Evolutionary conservation across 2,113 vertebrate genomes (phyloP), one percentile per base, ranked within the genome.

Genomic region (Eidolon helvum): DNA sequence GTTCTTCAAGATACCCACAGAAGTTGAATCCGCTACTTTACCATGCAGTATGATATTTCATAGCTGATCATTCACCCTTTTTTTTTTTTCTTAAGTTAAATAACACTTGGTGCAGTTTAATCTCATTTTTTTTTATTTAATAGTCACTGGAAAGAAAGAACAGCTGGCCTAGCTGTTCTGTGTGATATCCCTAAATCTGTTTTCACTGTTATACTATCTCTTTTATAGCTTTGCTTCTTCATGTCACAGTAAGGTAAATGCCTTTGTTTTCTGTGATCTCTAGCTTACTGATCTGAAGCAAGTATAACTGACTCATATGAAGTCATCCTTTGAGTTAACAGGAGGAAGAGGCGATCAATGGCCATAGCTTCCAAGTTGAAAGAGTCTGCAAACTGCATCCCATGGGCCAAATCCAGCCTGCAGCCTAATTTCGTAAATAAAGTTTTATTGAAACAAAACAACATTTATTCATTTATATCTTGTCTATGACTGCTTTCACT

Each of bases 121-220:
- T 95, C 18, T 24, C 4, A 35, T 45, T 61, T 61, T 61, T 87
- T 82, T 57, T 24, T 50, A 45, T 74, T 89, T 90, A 71, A 78
- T 65, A 90, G 89, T 89, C 68, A 74, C 43, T 53, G 26, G 22
- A 57, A 87, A 86, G 86, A 74, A 95, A 95, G 50, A 94, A 61
- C 33, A 96, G 63, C 75, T 57, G 80, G 22, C 38, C 9, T 69
- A 10, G 10, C 9, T 65, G 22, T 91, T 88, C 38, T 48, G 7
- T 77, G 12, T 75, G n/a, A 28, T 71, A 72, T 11, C 14, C 84
- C 66, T 53, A 71, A 85, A 72, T 74, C 82, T 48, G 24, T 75
- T 93, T 92, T 53, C 45, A 43, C 15, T 50, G 15, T 88, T 95
- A 85, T 50, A 86, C 15, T 38, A 7, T 90, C 15, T 61, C 14